Percentiles rank a stretch among this genome's conserved stretches.
phyloP scores from a whole-genome alignment of 2,113 vertebrate genomes.

The Callospermophilus lateralis region DNA sequence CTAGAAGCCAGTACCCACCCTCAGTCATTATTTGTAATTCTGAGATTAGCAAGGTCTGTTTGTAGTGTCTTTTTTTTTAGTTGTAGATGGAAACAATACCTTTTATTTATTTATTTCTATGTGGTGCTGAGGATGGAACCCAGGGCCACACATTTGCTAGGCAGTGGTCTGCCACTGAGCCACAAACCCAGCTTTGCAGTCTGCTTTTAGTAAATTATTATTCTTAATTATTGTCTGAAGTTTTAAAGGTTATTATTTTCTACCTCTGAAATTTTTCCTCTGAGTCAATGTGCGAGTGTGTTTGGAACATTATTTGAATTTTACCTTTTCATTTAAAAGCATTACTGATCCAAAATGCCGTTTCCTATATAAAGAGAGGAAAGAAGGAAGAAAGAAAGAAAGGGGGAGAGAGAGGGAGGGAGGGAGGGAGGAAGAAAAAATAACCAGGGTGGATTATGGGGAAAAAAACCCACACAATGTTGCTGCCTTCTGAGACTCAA shows the following conservation, averaged over 20 bases:
- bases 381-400: not conserved
- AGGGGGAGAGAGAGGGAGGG: no score
- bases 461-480: constrained; percentile 37
- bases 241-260: constrained; percentile 55
- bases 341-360: constrained; percentile 27
- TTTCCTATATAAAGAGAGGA: not conserved
- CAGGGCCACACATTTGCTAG: no score
- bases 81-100: no score
- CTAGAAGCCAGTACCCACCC: not conserved
- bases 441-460: constrained; percentile 34
- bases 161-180: no score
- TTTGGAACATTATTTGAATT: constrained; percentile 11
- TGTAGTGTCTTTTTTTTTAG: not conserved
- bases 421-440: not conserved
- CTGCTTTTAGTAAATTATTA: not conserved
- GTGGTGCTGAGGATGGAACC: no score
- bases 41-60: not conserved
- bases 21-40: not conserved
- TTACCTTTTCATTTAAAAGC: constrained; percentile 5
- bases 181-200: no score
- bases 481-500: constrained; percentile 89
- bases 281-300: not conserved
- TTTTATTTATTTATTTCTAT: no score
- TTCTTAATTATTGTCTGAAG: constrained; percentile 20
- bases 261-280: not conserved